A percentile compares a stretch with the other conserved stretches of the same genome.
These are phyloP conservation scores for Campylomormyrus numenius DNA, from an alignment of 2,113 vertebrate genomes.

Conservation along the genomic window DNA sequence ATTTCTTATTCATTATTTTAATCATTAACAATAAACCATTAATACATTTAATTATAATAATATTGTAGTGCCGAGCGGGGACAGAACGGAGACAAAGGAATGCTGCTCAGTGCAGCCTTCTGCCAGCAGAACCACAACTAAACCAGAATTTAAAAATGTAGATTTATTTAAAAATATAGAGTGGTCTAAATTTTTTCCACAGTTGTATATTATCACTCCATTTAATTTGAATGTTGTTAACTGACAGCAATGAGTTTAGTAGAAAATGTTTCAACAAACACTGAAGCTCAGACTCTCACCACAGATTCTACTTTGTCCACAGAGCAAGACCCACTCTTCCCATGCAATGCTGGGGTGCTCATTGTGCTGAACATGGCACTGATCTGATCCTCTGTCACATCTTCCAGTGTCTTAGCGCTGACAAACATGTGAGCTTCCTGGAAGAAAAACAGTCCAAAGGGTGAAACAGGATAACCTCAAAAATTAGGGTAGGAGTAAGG, in stretches of 20 bases:
- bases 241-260: background rate
- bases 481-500: background rate
- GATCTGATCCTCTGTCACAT: conserved; percentile 62
- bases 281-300: conserved; percentile 43
- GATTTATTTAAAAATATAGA: no score
- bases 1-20: no score
- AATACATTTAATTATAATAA: no score
- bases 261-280: conserved; percentile 38
- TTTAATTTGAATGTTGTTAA: background rate
- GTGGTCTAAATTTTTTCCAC: no score
- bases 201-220: background rate
- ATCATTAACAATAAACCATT: no score
- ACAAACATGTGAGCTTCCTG: conserved; percentile 63
- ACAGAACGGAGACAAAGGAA: no score
- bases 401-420: conserved; percentile 52
- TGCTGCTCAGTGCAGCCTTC: no score
- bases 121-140: no score
- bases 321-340: conserved; percentile 49
- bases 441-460: background rate
- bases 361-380: conserved; percentile 47
- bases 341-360: conserved; percentile 47
- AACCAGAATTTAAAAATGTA: no score
- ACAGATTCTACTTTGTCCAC: conserved; percentile 60
- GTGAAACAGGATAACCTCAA: background rate
- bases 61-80: no score